A percentile compares a stretch with the other conserved stretches of the same genome.
Conservation (phyloP, 2,888 invertebrate species). For the Phaedon cochleariae region DNA sequence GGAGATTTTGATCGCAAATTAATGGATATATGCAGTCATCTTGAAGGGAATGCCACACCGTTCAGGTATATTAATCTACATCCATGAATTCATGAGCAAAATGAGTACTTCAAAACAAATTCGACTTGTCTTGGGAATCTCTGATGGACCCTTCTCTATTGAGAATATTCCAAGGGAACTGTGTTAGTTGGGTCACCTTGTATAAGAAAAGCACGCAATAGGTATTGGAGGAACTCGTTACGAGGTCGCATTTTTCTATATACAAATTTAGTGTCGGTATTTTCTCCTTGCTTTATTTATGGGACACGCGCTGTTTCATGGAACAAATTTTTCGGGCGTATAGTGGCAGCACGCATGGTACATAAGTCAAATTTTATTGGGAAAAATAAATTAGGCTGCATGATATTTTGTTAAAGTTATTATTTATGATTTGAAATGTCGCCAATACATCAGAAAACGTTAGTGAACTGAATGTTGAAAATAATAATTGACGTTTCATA, state of each 20-base stretch:
- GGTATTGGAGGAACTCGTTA: slow-evolving; percentile 12
- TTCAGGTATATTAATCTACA: too few relatives aligned
- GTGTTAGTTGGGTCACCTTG: too few relatives aligned
- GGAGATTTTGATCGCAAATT: too few relatives aligned
- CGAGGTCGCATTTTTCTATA: slow-evolving; percentile 12
- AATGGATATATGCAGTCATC: too few relatives aligned
- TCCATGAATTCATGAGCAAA: too few relatives aligned
- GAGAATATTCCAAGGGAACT: too few relatives aligned
- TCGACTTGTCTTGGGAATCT: too few relatives aligned
- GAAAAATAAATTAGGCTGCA: background rate
- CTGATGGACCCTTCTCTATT: too few relatives aligned
- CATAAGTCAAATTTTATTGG: background rate
- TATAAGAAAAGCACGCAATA: too few relatives aligned
- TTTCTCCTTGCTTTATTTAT: slow-evolving; percentile 9
- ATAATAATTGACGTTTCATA: too few relatives aligned
- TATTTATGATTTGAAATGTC: background rate
- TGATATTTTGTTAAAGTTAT: background rate
- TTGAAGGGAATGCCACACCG: too few relatives aligned
- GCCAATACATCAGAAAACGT: background rate
- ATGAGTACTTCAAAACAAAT: too few relatives aligned
- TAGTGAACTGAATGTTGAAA: background rate
- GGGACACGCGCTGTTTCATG: background rate
- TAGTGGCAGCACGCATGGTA: background rate
- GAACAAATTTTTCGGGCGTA: background rate
- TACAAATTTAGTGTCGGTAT: slow-evolving; percentile 23